These are phyloP conservation scores for Drepanosiphum platanoidis DNA, from an alignment of 2,888 invertebrate species.

Conservation along the genomic window DNA sequence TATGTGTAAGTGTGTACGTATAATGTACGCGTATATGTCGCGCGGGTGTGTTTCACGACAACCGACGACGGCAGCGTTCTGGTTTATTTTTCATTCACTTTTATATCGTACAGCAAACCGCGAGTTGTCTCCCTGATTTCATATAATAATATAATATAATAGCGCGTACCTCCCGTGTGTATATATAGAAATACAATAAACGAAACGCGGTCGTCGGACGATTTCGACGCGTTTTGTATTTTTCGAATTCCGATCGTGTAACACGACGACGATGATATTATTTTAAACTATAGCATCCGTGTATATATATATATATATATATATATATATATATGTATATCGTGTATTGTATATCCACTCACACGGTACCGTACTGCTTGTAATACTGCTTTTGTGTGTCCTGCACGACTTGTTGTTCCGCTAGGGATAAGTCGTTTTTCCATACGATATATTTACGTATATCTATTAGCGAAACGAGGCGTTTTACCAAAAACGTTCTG, in stretches of 20 bases:
- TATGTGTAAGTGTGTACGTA: not conserved
- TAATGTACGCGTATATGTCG: not conserved
- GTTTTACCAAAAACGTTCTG: too few relatives aligned
- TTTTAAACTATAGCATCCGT: not conserved
- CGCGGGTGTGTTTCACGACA: not conserved
- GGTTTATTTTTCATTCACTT: slow-evolving; percentile 10
- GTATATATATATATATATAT: not conserved
- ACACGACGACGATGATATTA: not conserved
- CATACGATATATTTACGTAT: too few relatives aligned
- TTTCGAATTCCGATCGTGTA: slow-evolving; percentile 15
- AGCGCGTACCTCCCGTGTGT: not conserved
- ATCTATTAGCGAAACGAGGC: too few relatives aligned
- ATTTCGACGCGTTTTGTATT: not conserved
- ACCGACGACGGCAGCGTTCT: slow-evolving; percentile 5
- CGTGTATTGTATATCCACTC: too few relatives aligned
- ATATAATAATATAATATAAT: not conserved
- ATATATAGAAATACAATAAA: not conserved
- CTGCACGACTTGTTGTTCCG: not conserved
- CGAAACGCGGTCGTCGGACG: not conserved
- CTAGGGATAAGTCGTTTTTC: not conserved
- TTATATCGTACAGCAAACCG: not conserved
- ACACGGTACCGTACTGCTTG: too few relatives aligned
- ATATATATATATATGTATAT: not conserved
- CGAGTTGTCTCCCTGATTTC: not conserved
- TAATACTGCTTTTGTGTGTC: not conserved